These are phyloP conservation scores for Microcebus griseorufus DNA, from an alignment of 2,113 vertebrate genomes.

Conservation along the genomic window DNA sequence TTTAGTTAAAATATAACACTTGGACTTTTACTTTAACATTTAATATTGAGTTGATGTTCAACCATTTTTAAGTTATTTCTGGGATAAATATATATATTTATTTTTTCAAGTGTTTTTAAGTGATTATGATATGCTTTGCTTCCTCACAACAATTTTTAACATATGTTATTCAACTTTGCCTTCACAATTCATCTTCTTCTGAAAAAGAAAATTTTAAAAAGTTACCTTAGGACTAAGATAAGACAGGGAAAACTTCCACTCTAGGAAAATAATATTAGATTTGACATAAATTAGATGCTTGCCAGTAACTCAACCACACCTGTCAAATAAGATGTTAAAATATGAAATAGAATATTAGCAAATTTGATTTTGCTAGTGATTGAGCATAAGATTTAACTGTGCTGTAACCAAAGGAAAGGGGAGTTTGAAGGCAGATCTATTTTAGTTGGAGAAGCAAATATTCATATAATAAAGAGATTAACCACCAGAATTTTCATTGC, in stretches of 20 bases:
- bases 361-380: conserved; percentile 40
- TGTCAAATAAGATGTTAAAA: conserved; percentile 70
- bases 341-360: conserved; percentile 61
- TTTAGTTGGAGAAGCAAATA: conserved; percentile 2
- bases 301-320: conserved; percentile 37
- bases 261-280: conserved; percentile 58
- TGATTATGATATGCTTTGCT: conserved; percentile 30
- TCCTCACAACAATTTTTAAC: conserved; percentile 47
- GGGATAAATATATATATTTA: background rate
- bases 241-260: conserved; percentile 47
- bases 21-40: conserved; percentile 46
- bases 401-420: background rate
- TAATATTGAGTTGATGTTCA: background rate
- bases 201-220: conserved; percentile 9
- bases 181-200: conserved; percentile 36
- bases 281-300: conserved; percentile 66
- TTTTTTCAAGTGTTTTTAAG: conserved; percentile 37
- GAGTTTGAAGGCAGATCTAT: background rate
- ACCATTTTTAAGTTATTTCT: conserved; percentile 26
- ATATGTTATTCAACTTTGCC: conserved; percentile 56
- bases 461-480: background rate
- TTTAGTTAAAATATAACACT: conserved; percentile 31
- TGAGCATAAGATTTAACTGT: conserved; percentile 28
- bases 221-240: conserved; percentile 38
- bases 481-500: background rate